Evolutionary conservation across 1,140 invertebrate genomes (phyloP), one percentile per base, ranked within the genome.

Genomic region (Tetramorium alpestre): DNA sequence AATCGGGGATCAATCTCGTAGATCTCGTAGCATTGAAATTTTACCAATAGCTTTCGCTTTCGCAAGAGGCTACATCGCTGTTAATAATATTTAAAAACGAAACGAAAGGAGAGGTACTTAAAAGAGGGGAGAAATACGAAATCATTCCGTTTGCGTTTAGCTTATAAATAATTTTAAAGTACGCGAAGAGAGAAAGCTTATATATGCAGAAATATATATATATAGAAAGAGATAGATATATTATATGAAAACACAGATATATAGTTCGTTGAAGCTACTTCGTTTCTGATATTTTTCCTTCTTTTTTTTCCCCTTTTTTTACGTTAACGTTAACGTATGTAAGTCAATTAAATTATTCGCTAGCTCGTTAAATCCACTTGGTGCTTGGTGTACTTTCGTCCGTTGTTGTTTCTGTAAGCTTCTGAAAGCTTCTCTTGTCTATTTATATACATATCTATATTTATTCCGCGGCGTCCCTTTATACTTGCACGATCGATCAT

Each of bases 91-190:
- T 49, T 70, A 33, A 33, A 33, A 33, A 60, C 25, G 13, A 56
- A 33, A n/a, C 10, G 11, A 22, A 70, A 72, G 47, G 70, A n/a
- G 67, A 47, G 70, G 33, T 13, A 80, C 28, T 56, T 16, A 41
- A 51, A 25, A 2, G 33, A 56, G n/a, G 11, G 54, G 62, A 76
- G 11, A 58, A 69, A 90, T 65, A 82, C 72, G 56, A 91, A 69
- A 92, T 89, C 92, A 92, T 92, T 92, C 91, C 92, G 87, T 90
- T 92, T 78, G 86, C 25, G 54, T 77, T 92, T 91, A 92, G 81
- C 78, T 91, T 88, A 62, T 88, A 90, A 90, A 84, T 91, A 86
- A 88, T 90, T 90, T 91, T 85, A 89, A 89, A 76, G 33, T 67
- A 58, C 33, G 25, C 60, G 47, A 82, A 87, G 47, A 80, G 33